These are phyloP conservation scores for Mionectes olivaceus DNA, from an alignment of 2,797 vertebrate genomes.

Conservation along the genomic window DNA sequence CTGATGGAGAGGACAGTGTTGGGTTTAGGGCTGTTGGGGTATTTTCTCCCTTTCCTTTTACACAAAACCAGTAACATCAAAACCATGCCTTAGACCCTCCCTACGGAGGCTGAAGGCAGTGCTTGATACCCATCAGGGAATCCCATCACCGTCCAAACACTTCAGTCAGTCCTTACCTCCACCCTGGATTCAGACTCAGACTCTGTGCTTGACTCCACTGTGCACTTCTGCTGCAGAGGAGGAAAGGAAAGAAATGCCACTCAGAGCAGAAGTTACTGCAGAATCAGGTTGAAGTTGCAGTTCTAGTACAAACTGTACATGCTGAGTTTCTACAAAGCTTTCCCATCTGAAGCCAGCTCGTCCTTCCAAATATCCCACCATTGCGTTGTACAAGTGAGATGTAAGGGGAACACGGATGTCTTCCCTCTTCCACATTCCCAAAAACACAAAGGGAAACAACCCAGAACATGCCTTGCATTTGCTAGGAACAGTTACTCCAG, in stretches of 20 bases:
- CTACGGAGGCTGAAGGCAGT: neutral
- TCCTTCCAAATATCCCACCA: neutral
- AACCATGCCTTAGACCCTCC: neutral
- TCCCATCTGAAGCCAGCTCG: neutral
- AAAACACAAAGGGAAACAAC: neutral
- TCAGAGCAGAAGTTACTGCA: neutral
- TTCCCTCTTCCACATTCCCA: neutral
- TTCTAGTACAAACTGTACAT: neutral
- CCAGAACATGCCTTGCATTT: neutral
- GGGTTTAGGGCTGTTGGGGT: rapidly evolving
- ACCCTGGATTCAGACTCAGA: slow-evolving; percentile 82
- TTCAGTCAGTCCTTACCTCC: slow-evolving; percentile 66
- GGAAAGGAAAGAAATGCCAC: neutral
- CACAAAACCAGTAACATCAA: neutral
- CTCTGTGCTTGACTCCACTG: slow-evolving; percentile 86
- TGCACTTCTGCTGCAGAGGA: slow-evolving; percentile 80
- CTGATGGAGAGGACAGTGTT: rapidly evolving
- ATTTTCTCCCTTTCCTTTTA: neutral
- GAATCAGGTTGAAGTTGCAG: neutral
- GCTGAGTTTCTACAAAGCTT: neutral
- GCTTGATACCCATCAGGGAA: neutral
- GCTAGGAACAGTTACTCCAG: neutral
- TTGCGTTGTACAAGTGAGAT: neutral
- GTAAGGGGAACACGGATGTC: neutral
- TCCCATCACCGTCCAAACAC: neutral